Evolutionary conservation across 2,797 vertebrate genomes (phyloP), one percentile per base, ranked within the genome.

Genomic region (Mastacembelus armatus): DNA sequence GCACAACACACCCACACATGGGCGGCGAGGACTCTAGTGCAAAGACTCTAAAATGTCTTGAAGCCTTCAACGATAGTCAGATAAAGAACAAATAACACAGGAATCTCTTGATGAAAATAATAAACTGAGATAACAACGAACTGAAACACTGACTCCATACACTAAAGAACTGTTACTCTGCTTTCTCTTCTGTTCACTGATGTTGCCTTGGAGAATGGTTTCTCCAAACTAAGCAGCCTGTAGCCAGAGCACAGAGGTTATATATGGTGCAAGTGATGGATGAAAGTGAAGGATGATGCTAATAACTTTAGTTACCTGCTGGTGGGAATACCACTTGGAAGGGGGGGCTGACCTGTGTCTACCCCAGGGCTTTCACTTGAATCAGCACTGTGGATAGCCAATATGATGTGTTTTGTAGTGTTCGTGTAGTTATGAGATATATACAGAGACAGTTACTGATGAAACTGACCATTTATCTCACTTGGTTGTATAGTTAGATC

Each of bases 321-420:
- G 43, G 15, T 26, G 5, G 42, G 52, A 63, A 55, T 30, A 50
- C 9, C 39, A 49, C 27, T 26, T n/a, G n/a, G n/a, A n/a, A n/a
- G n/a, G 48, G 59, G 30, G 15, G 11, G 55, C 32, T 1, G 10
- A n/a, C 4, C 27, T 4, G 19, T 12, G 10, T 30, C 42, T n/a
- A n/a, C n/a, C n/a, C n/a, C n/a, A 3, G 9, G 44, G 15, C 2
- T 1, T 26, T 54, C 30, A 12, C 19, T 3, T 19, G 7, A 63
- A 81, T 80, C 77, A 77, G 69, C 60, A 80, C 72, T 75, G 77
- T 12, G 75, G 78, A 85, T 19, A 78, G 82, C 19, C 22, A 47
- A 21, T 24, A n/a, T 51, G 24, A 62, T 27, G 63, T 16, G 4
- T 60, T 43, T 49, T n/a, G 24, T 26, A 26, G 24, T 24, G 24